Conservation (phyloP, 2,888 invertebrate species). For the Lasioglossum malachurum region DNA sequence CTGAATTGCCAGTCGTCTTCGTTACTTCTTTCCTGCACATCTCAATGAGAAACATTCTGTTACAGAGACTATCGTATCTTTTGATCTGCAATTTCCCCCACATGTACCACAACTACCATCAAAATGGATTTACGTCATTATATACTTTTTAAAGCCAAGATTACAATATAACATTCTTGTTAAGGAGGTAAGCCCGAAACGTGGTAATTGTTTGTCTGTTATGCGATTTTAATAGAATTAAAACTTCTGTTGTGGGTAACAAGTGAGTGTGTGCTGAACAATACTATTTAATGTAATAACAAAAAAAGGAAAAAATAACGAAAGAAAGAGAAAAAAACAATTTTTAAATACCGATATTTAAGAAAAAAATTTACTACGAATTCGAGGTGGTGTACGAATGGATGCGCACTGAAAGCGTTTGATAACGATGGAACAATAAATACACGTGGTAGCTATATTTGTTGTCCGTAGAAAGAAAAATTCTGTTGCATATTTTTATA, state of each 20-base stretch:
- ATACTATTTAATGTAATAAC: slow-evolving; percentile 82
- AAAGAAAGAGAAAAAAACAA: not conserved
- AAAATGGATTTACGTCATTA: slow-evolving; percentile 68
- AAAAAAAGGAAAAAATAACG: not conserved
- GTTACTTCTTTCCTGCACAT: slow-evolving; percentile 77
- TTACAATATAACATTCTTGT: slow-evolving; percentile 82
- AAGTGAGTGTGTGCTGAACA: slow-evolving; percentile 83
- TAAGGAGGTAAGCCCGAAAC: slow-evolving; percentile 81
- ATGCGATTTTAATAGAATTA: slow-evolving; percentile 81
- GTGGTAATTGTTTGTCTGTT: slow-evolving; percentile 83
- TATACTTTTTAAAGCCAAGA: slow-evolving; percentile 77
- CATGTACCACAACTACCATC: slow-evolving; percentile 69
- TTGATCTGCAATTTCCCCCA: slow-evolving; percentile 70
- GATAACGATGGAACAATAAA: slow-evolving; percentile 35
- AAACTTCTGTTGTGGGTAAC: slow-evolving; percentile 82
- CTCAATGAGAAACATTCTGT: slow-evolving; percentile 78
- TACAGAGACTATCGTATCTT: slow-evolving; percentile 81
- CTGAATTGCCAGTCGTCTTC: slow-evolving; percentile 83
- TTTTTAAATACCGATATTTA: slow-evolving; percentile 47
- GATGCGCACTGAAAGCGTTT: slow-evolving; percentile 38
- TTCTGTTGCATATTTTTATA: slow-evolving; percentile 29
- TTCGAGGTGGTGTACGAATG: slow-evolving; percentile 19
- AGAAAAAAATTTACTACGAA: slow-evolving; percentile 40
- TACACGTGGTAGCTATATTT: slow-evolving; percentile 29
- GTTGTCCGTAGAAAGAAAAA: slow-evolving; percentile 12